Percentiles rank a stretch among this genome's conserved stretches.
These are phyloP conservation scores for Arctopsyche grandis DNA, from an alignment of 1,140 invertebrate species.

Conservation along the genomic window DNA sequence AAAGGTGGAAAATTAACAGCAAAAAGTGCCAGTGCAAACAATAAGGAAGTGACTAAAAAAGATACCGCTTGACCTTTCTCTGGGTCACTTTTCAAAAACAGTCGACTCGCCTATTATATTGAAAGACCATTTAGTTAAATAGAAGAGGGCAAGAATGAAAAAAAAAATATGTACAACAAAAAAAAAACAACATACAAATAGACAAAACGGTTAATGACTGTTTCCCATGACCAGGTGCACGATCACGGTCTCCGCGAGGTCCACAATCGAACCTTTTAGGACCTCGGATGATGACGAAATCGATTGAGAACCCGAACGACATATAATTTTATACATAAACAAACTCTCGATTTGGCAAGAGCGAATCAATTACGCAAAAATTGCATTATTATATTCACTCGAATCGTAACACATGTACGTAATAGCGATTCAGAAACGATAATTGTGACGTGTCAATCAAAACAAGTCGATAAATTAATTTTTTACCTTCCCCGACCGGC, in stretches of 20 bases:
- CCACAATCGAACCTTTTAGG: neutral
- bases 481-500: neutral
- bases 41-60: neutral
- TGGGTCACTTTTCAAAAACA: conserved; percentile 6
- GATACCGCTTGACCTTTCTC: conserved; percentile 14
- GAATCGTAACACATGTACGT: too few relatives aligned
- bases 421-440: neutral
- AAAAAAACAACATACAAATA: neutral
- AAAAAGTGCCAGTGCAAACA: neutral
- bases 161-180: too few relatives aligned
- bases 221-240: conserved; percentile 37
- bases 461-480: neutral
- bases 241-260: neutral
- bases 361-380: too few relatives aligned
- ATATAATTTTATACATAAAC: neutral
- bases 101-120: neutral
- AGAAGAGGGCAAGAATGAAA: too few relatives aligned
- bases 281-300: neutral
- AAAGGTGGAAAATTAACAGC: neutral
- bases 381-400: too few relatives aligned
- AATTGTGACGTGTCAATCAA: conserved; percentile 21
- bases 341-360: too few relatives aligned
- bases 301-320: neutral
- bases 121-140: neutral
- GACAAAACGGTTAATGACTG: conserved; percentile 16